Evolutionary conservation across 2,113 vertebrate genomes (phyloP).

Genomic region (Odocoileus hemionus): DNA sequence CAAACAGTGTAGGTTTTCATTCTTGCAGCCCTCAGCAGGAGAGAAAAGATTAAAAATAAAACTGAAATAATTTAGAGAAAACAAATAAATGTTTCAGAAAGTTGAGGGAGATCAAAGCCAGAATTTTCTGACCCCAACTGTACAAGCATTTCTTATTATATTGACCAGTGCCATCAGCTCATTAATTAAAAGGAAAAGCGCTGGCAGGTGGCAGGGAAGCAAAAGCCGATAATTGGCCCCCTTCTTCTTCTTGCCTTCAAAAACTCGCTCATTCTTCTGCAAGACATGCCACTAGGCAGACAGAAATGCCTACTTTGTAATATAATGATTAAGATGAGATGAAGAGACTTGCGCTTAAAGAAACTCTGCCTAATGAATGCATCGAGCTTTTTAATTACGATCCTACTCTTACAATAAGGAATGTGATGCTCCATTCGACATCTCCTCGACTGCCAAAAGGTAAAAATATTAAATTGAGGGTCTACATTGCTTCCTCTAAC

Average conservation of each 20-base stretch:
- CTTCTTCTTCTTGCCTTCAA: slow-evolving; percentile 90
- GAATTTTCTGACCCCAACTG: slow-evolving; percentile 91
- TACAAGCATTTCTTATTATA: slow-evolving; percentile 92
- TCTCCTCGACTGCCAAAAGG: slow-evolving; percentile 74
- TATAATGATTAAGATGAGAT: slow-evolving; percentile 98
- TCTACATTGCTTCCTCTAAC: slow-evolving; percentile 48
- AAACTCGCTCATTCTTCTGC: slow-evolving; percentile 87
- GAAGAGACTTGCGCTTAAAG: slow-evolving; percentile 85
- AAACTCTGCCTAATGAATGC: slow-evolving; percentile 85
- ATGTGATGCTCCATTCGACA: slow-evolving; percentile 74
- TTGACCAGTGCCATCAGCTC: slow-evolving; percentile 94
- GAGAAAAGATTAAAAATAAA: slow-evolving; percentile 86
- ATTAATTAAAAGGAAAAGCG: slow-evolving; percentile 96
- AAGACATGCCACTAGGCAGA: slow-evolving; percentile 96
- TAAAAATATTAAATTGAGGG: slow-evolving; percentile 65
- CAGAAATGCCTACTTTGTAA: slow-evolving; percentile 93
- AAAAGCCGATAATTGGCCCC: slow-evolving; percentile 95
- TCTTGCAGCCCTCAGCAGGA: slow-evolving; percentile 81
- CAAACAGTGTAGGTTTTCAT: slow-evolving; percentile 81
- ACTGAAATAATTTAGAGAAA: slow-evolving; percentile 88
- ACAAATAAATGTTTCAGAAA: slow-evolving; percentile 91
- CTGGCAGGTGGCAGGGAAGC: slow-evolving; percentile 97
- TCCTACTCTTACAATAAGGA: slow-evolving; percentile 75
- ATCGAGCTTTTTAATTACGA: slow-evolving; percentile 83
- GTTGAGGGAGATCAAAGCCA: slow-evolving; percentile 87